Base-by-base conservation (phyloP, 1,140 invertebrate genomes). In the Scaptomyza hsui region DNA sequence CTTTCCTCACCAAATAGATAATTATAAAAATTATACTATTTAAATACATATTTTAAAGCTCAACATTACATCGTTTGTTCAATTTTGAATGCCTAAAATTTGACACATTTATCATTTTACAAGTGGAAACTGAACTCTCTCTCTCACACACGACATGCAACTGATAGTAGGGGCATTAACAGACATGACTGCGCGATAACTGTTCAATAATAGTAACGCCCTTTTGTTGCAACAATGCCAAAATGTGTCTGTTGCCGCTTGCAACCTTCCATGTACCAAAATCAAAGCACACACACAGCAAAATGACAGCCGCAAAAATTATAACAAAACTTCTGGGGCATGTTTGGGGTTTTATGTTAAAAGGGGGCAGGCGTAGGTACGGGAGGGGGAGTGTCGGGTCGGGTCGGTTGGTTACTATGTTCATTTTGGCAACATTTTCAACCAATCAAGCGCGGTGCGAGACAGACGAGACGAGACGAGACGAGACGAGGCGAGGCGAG, bases 291-390 rank as follows among this genome's bases (percentile, higher is more conserved):
- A 37, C 32, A 29, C 26, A 29, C 26, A 29, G 26, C 26, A 61
- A 75, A 85, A 86, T 86, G 81, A 77, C 76, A 85, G 61, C 52
- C 59, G 72, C 82, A 76, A 67, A 85, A 85, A 85, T 86, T 85
- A 76, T 86, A 75, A 79, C 73, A 85, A 76, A 80, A 83, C 75
- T 83, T 81, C 61, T 72, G 60, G 15, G 15, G 10, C 41, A 19
- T 29, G 15, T 26, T 19, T 29, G 19, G 13, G 5, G 45, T 13
- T 7, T 13, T 12, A 1, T 19, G 16, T 4, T 29, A 4, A 29
- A 39, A 19, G 9, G 18, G 9, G 35, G 24, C 26, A 0, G 21
- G 24, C 1, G 5, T 12, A 26, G 12, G 19, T n/a, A n/a, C n/a
- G n/a, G 0, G 9, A 32, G 4, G 26, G 12, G 37, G 29, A n/a